Conservation (phyloP, 2,888 invertebrate genomes). For the Dorcus parallelipipedus region DNA sequence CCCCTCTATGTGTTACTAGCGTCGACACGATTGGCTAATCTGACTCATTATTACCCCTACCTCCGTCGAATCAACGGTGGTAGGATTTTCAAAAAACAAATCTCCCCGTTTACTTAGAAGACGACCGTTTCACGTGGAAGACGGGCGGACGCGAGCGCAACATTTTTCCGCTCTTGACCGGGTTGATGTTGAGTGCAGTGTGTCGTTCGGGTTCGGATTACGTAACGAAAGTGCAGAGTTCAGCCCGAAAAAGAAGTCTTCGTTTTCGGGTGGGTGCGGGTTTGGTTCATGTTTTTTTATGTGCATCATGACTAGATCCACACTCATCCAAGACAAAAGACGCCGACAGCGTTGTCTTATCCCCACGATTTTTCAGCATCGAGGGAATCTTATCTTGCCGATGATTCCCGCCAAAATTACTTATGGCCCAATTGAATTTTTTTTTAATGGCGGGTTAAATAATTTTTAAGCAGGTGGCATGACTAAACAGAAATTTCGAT, state of each 20-base stretch:
- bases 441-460: no score
- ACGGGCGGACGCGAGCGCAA: constrained; percentile 12
- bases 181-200: constrained; percentile 9
- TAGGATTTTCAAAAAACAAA: constrained; percentile 37
- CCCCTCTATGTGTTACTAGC: constrained; percentile 7
- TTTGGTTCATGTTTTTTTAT: constrained; percentile 65
- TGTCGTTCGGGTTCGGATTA: constrained; percentile 2
- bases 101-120: constrained; percentile 25
- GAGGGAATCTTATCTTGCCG: no score
- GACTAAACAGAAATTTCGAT: no score
- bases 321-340: constrained; percentile 68
- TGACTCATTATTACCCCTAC: constrained; percentile 28
- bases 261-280: constrained; percentile 71
- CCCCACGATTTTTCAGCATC: no score
- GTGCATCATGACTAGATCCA: constrained; percentile 72
- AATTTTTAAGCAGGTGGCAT: no score
- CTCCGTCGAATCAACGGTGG: constrained; percentile 18
- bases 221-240: constrained; percentile 7
- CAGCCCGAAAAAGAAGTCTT: neutral
- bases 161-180: constrained; percentile 8
- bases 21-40: constrained; percentile 10
- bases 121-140: constrained; percentile 9
- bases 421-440: no score
- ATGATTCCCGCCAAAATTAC: no score
- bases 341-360: no score